Base-by-base conservation (phyloP, 2,113 vertebrate genomes). In the Thunnus thynnus region DNA sequence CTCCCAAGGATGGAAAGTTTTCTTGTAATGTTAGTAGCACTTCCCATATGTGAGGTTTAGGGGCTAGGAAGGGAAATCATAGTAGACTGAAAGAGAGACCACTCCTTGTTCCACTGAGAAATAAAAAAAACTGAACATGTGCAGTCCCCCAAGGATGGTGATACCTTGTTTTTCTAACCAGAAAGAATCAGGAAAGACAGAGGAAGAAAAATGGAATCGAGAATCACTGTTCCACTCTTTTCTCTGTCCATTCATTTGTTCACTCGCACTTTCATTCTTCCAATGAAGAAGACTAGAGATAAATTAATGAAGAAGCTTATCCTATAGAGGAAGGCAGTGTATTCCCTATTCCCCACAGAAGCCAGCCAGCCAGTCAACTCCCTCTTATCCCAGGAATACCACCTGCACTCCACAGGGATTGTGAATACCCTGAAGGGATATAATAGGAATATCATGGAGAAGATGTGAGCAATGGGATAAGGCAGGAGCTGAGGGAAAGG, bases 361-460 rank as follows among this genome's bases (percentile, higher is more conserved):
- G 72, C 72, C 84, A 80, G 70, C 73, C 71, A 88, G 68, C 61
- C 63, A 88, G 85, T 72, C 85, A 77, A 72, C 62, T 80, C 67
- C 71, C 75, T 69, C 77, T 89, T 86, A 93, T 87, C 88, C 81
- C 48, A 61, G 89, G 89, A 90, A 91, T 78, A 89, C 82, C 17
- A 50, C 63, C 46, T 22, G 75, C 77, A 72, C 82, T 88, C 87
- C 77, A 51, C 50, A 71, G 82, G 84, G 90, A 88, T 82, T 90
- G 81, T 48, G 76, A 88, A 90, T 90, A 85, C 89, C 84, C 88
- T 87, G 83, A 87, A 90, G 87, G 77, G 79, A 88, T 82, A 87
- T 91, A 88, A 90, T 92, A 78, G 89, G 86, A 92, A 88, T 89
- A 88, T 88, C 86, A 90, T 89, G 54, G 76, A 81, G 70, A 73